Evolutionary conservation across 2,113 vertebrate species (phyloP), one percentile per base, ranked within the genome.

Genomic region (Alouatta palliata): DNA sequence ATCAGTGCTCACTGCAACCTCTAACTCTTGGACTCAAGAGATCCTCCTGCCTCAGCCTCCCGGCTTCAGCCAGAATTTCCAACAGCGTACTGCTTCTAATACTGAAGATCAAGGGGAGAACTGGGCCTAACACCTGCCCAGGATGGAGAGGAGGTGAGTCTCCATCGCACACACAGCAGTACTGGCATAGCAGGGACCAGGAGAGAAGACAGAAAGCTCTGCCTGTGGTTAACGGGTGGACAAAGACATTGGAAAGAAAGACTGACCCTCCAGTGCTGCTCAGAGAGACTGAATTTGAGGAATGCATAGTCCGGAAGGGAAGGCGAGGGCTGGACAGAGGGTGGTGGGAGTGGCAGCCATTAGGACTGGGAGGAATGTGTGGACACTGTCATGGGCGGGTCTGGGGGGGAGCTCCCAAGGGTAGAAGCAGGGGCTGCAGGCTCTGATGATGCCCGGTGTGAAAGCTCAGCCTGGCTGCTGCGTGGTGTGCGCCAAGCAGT

Each of bases 401-500:
- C 49, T 52, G 14, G 49, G 14, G 49, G 54, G 70, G 25, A n/a
- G 14, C 56, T 91, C 25, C 23, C 1, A 1, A 47, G 64, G 49
- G n/a, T 37, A 30, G 54, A 30, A 84, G 66, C 49, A 45, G 66
- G 32, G 35, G 27, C 43, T 70, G 54, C 17, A 70, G 52, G 27
- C 8, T 82, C 73, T 8, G 35, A 75, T 40, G 90, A 75, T 40
- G 58, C 58, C 58, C 12, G 12, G 6, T 12, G 13, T 66, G 77
- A 70, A 83, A 61, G 23, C 58, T 32, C 40, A 54, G n/a, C 52
- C 40, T 64, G 32, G 52, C 52, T 79, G n/a, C 70, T 61, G 77
- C 0, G n/a, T 9, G 64, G 30, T 8, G 2, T 64, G 19, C 23
- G 70, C 56, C 3, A 0, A 12, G 23, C 27, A 30, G 30, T 5